These are phyloP conservation scores for Oncopodura yosiiana DNA, from an alignment of 1,140 invertebrate genomes.

Conservation along the genomic window DNA sequence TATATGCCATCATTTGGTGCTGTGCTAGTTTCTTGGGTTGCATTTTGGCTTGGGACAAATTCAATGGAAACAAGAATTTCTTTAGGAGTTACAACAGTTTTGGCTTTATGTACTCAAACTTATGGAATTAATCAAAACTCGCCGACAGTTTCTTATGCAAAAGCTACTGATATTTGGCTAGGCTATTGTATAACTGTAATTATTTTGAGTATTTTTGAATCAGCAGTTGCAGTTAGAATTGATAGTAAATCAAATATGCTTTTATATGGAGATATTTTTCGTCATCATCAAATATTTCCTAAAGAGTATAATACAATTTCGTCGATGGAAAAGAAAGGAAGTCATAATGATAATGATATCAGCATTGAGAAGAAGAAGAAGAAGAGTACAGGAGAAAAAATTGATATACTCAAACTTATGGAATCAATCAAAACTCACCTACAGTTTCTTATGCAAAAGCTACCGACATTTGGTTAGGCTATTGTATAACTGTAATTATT, in stretches of 20 bases:
- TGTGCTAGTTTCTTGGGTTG: conserved; percentile 45
- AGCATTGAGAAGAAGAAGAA: no score
- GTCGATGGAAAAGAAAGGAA: no score
- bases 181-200: conserved; percentile 41
- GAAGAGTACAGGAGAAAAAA: no score
- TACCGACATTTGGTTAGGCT: no score
- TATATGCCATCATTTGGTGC: conserved; percentile 48
- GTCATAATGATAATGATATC: no score
- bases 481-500: neutral
- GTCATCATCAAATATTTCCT: no score
- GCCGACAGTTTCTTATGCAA: conserved; percentile 45
- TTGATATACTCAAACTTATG: conserved; percentile 46
- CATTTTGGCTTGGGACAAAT: conserved; percentile 39
- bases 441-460: conserved; percentile 45
- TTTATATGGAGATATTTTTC: no score
- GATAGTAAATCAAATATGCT: no score
- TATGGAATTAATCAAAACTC: conserved; percentile 46
- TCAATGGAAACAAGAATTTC: conserved; percentile 51
- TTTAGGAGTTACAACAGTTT: conserved; percentile 49
- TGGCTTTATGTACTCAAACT: conserved; percentile 47
- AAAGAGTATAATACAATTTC: no score
- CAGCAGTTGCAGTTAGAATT: no score
- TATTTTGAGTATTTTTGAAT: neutral
- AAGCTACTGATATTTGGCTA: conserved; percentile 50
- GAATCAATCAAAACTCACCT: conserved; percentile 45